These are phyloP conservation scores for Antidorcas marsupialis DNA, from an alignment of 2,113 vertebrate species.

Conservation along the genomic window DNA sequence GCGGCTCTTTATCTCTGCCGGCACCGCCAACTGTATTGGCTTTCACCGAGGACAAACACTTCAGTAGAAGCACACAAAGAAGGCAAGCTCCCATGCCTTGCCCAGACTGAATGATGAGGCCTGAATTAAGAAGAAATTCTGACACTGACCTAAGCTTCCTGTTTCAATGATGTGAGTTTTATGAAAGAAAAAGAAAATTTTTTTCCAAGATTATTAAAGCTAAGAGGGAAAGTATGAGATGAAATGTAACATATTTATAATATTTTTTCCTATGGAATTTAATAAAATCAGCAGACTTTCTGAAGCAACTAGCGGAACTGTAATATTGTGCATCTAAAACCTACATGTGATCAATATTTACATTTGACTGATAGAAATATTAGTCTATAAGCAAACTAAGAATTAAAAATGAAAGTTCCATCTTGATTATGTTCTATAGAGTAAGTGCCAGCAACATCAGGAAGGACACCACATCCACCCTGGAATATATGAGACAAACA, in stretches of 20 bases:
- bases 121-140: conserved; percentile 5
- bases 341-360: neutral
- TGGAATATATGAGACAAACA: neutral
- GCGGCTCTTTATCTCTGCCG: conserved; percentile 72
- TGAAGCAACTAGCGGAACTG: neutral
- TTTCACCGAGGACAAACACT: conserved; percentile 63
- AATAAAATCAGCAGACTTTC: neutral
- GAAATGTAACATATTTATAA: neutral
- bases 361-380: neutral
- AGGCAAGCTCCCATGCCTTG: conserved; percentile 1
- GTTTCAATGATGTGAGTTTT: neutral
- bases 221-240: neutral
- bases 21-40: conserved; percentile 58
- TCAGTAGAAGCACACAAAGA: conserved; percentile 59
- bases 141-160: neutral
- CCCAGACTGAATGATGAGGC: neutral
- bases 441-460: neutral
- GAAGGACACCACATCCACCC: too few species aligned
- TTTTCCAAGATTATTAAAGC: neutral
- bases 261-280: neutral
- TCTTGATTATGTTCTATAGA: neutral
- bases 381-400: neutral
- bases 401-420: neutral
- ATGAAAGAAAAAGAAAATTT: neutral
- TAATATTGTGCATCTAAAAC: neutral